Conservation (phyloP, 1,140 invertebrate species). For the Telenomus remus region DNA sequence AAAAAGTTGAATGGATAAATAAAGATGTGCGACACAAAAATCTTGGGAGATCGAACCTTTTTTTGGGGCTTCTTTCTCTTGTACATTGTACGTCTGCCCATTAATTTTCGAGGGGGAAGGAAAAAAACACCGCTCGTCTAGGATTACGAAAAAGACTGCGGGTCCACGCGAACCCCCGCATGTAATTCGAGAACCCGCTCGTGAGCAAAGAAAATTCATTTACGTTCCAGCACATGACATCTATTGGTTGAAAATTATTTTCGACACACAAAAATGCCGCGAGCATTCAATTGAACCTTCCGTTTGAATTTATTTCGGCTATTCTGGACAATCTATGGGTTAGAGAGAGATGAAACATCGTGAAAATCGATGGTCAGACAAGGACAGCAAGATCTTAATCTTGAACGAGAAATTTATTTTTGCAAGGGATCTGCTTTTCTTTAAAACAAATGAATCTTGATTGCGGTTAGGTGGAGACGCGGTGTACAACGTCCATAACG, state of each 20-base stretch:
- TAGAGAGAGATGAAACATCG: neutral
- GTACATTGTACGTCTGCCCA: slow-evolving; percentile 56
- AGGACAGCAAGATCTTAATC: neutral
- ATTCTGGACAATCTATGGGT: too few relatives aligned
- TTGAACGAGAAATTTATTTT: neutral
- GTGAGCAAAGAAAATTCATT: slow-evolving; percentile 52
- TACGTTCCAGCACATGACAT: slow-evolving; percentile 11
- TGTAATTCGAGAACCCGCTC: slow-evolving; percentile 63
- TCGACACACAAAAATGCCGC: slow-evolving; percentile 24
- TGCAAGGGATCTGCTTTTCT: slow-evolving; percentile 29
- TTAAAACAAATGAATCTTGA: slow-evolving; percentile 61
- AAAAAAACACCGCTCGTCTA: slow-evolving; percentile 63
- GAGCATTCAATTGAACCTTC: slow-evolving; percentile 20
- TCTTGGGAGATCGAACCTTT: slow-evolving; percentile 32
- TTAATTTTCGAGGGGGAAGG: slow-evolving; percentile 66
- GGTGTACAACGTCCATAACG: slow-evolving; percentile 11
- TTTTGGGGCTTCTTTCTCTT: slow-evolving; percentile 18
- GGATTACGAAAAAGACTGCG: slow-evolving; percentile 62
- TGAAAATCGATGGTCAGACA: neutral
- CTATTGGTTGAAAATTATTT: slow-evolving; percentile 26
- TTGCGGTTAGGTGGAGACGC: slow-evolving; percentile 27
- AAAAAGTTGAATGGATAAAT: slow-evolving; percentile 22
- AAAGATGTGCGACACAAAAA: slow-evolving; percentile 23
- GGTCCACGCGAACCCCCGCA: slow-evolving; percentile 52
- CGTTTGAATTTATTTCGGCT: neutral